Evolutionary conservation across 2,797 vertebrate species (phyloP).

Genomic region (Girardinus metallicus): DNA sequence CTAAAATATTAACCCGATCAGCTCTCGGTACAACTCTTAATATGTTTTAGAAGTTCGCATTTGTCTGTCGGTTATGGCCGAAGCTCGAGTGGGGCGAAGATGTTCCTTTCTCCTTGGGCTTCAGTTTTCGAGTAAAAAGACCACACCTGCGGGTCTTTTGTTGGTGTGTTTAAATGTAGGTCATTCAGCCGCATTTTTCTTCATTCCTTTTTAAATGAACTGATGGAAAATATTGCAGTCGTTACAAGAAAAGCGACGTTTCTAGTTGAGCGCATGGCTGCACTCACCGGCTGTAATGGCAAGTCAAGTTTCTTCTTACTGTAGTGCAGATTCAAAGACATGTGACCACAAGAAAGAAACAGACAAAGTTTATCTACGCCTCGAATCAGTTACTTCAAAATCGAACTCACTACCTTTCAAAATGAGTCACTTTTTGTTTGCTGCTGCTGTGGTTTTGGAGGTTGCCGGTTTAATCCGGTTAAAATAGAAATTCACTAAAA

Average conservation of each 20-base stretch:
- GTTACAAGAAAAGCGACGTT: not conserved
- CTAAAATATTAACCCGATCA: not conserved
- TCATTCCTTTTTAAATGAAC: too few relatives aligned
- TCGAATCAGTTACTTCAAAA: not conserved
- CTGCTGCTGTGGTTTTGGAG: not conserved
- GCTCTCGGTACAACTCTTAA: not conserved
- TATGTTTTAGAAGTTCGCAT: not conserved
- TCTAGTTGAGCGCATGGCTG: too few relatives aligned
- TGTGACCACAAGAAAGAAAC: not conserved
- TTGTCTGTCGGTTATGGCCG: not conserved
- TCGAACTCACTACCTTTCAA: not conserved
- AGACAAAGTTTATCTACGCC: not conserved
- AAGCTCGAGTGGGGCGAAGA: not conserved
- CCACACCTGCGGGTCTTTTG: too few relatives aligned
- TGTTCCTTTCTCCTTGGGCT: not conserved
- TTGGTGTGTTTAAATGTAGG: too few relatives aligned
- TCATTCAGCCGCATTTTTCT: too few relatives aligned
- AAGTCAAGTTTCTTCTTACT: not conserved
- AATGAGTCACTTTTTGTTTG: not conserved
- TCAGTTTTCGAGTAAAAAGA: not conserved
- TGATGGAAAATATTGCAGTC: not conserved
- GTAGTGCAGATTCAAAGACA: not conserved
- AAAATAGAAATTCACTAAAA: not conserved
- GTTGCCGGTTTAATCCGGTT: not conserved
- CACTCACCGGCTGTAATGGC: not conserved